Conservation (phyloP, 2,888 invertebrate genomes). For the Xylota segnis region DNA sequence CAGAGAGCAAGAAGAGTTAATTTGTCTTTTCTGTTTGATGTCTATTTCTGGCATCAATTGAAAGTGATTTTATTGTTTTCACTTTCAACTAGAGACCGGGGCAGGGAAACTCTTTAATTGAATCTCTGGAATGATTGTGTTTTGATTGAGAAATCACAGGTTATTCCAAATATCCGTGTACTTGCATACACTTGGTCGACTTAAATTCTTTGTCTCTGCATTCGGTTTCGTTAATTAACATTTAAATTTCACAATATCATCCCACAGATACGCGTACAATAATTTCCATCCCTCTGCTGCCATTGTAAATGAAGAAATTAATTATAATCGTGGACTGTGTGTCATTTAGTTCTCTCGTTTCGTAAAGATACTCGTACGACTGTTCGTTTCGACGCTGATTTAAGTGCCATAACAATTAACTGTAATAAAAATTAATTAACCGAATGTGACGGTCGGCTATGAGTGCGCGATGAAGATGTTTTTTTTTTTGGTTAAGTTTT, state of each 20-base stretch:
- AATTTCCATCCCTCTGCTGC: not conserved
- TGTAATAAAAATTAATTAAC: constrained; percentile 77
- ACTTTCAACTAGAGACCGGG: not conserved
- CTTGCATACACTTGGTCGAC: constrained; percentile 8
- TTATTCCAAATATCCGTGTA: not conserved
- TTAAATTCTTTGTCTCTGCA: not conserved
- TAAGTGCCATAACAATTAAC: constrained; percentile 76
- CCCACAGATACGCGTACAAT: constrained; percentile 33
- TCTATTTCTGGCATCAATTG: constrained; percentile 64
- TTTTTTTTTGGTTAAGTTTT: constrained; percentile 42
- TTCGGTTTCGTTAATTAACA: not conserved
- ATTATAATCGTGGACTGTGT: constrained; percentile 50
- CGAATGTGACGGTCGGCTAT: constrained; percentile 65
- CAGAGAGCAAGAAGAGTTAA: constrained; percentile 58
- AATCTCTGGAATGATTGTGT: constrained; percentile 22
- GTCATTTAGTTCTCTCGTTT: constrained; percentile 14
- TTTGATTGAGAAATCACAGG: constrained; percentile 66
- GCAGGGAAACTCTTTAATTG: constrained; percentile 28
- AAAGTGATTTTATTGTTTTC: constrained; percentile 58
- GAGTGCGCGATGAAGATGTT: constrained; percentile 11
- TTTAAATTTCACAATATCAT: constrained; percentile 24
- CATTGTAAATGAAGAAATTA: constrained; percentile 48
- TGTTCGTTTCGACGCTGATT: constrained; percentile 72
- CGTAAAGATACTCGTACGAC: constrained; percentile 1
- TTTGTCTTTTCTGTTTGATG: constrained; percentile 65